These are phyloP conservation scores for Hipposideros armiger DNA, from an alignment of 2,113 vertebrate genomes.

Conservation along the genomic window DNA sequence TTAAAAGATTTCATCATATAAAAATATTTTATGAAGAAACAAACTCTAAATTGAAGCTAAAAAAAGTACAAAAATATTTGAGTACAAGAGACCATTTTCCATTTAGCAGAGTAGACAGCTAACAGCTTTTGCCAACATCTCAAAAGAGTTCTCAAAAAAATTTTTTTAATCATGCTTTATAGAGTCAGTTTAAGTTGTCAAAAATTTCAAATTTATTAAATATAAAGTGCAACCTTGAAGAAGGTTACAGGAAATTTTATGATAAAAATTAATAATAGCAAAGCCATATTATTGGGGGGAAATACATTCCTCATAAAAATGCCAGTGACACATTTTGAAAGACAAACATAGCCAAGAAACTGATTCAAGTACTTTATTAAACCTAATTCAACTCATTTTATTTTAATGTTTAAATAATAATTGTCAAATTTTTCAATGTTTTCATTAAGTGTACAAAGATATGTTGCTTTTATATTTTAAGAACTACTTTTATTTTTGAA, in stretches of 20 bases:
- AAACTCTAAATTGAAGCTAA: not conserved
- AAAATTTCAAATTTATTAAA: slow-evolving; percentile 4
- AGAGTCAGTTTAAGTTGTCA: not conserved
- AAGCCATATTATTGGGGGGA: not conserved
- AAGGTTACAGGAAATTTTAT: not conserved
- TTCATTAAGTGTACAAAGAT: not conserved
- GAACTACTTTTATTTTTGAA: not conserved
- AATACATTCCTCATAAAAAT: not conserved
- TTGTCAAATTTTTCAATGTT: not conserved
- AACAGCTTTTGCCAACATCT: not conserved
- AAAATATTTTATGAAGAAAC: not conserved
- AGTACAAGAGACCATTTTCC: not conserved
- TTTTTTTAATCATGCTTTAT: not conserved
- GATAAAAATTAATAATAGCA: not conserved
- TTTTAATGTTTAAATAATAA: not conserved
- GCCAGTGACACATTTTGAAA: not conserved
- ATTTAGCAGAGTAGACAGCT: not conserved
- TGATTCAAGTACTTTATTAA: not conserved
- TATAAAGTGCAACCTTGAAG: not conserved
- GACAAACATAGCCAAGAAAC: not conserved
- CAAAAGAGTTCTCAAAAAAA: not conserved
- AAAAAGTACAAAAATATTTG: not conserved
- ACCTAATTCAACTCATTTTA: not conserved
- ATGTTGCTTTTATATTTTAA: slow-evolving; percentile 4
- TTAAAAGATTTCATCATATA: not conserved